Base-by-base conservation (phyloP, 92 coral and sea anemone genomes). In the Epizoanthus ramosus region DNA sequence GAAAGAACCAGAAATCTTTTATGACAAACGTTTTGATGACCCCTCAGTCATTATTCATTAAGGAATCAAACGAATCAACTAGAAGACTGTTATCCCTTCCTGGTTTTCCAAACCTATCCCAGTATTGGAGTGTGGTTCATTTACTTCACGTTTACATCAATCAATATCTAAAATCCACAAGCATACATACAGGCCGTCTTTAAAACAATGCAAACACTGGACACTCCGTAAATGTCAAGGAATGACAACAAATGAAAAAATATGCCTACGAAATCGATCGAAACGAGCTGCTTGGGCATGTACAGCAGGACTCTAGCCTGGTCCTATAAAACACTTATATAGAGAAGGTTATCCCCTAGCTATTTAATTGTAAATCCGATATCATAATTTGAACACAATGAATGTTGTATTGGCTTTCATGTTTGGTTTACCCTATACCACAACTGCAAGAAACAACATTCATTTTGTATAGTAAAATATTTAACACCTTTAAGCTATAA, bases 71-170 rank as follows among this genome's bases (percentile, higher is more conserved):
- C 8, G 47, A 41, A 8, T 6, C 47, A 0, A 41, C 47, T 41
- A 41, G 74, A 4, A 47, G 87, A 31, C 60, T 84, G 3, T 13
- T 84, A 19, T 84, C 83, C 0, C 23, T 84, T 7, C 83, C 83
- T 0, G 83, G 82, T 47, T 82, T 68, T 82, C 9, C 83, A 2
- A 19, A 60, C 19, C 83, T n/a, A n/a, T n/a, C n/a, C n/a, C n/a
- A n/a, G n/a, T 84, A 16, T 5, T 84, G n/a, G 87, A 84, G 65
- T 84, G 87, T 31, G 87, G 75, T 33, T 47, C 74, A 28, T 75
- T 6, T 41, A 35, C 83, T 0, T 79, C 79, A 2, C 81, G 87
- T 15, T 87, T 19, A 56, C 74, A 63, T 74, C 76, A 81, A 67
- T 71, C 63, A 43, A 45, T 61, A 1, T 82, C 87, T 3, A 76